phyloP scores from a whole-genome alignment of 2,888 invertebrate species.

The Omphaloscelis lunosa region DNA sequence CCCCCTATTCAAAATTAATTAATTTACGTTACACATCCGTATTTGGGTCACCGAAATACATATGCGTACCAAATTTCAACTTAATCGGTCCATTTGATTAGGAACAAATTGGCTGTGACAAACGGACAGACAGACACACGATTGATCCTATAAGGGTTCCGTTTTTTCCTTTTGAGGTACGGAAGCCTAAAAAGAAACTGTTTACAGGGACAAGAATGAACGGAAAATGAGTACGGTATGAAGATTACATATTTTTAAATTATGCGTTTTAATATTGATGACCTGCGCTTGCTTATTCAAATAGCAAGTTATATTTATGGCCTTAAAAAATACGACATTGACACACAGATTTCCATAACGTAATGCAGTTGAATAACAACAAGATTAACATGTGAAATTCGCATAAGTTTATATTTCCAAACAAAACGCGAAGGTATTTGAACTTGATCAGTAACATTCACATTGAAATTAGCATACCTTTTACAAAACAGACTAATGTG shows the following conservation, averaged over 20 bases:
- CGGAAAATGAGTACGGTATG: neutral
- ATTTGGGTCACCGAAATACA: no score
- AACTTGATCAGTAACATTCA: slow-evolving; percentile 28
- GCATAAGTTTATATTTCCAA: slow-evolving; percentile 34
- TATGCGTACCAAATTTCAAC: no score
- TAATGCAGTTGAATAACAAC: slow-evolving; percentile 32
- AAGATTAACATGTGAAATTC: slow-evolving; percentile 33
- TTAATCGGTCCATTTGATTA: no score
- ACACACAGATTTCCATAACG: slow-evolving; percentile 36
- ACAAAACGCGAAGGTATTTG: slow-evolving; percentile 8
- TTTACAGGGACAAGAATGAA: neutral
- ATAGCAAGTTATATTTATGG: slow-evolving; percentile 18
- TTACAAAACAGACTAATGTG: neutral
- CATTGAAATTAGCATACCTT: slow-evolving; percentile 2
- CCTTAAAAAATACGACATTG: slow-evolving; percentile 32
- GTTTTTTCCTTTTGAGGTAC: no score
- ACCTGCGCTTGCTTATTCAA: slow-evolving; percentile 25
- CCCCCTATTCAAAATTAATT: no score
- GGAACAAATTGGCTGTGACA: no score
- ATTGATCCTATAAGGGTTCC: no score
- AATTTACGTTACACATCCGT: no score
- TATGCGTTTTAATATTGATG: slow-evolving; percentile 39
- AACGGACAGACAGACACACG: no score
- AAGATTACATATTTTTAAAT: slow-evolving; percentile 1
- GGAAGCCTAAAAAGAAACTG: no score